Percentiles rank a stretch among this genome's conserved stretches.
These are phyloP conservation scores for Takifugu bimaculatus DNA, from an alignment of 2,113 vertebrate genomes.

Conservation along the genomic window DNA sequence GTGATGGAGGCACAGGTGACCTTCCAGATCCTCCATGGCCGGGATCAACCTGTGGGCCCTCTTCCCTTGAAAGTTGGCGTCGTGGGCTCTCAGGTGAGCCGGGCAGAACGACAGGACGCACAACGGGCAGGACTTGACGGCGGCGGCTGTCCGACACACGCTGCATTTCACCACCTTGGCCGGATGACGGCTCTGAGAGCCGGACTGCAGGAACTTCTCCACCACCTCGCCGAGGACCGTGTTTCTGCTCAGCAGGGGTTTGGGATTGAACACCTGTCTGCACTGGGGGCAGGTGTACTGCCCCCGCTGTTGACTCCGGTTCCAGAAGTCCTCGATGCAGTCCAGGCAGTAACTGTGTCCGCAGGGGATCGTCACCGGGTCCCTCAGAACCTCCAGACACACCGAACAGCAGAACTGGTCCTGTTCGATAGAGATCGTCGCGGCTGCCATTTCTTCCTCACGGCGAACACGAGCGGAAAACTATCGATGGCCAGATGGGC, in stretches of 20 bases:
- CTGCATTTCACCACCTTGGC: constrained; percentile 73
- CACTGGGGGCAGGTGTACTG: constrained; percentile 75
- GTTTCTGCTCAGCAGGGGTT: constrained; percentile 71
- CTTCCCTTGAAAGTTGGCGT: constrained; percentile 78
- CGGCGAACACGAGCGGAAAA: background rate
- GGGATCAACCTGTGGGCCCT: constrained; percentile 77
- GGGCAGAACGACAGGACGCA: constrained; percentile 89
- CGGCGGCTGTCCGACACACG: constrained; percentile 84
- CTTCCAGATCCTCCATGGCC: constrained; percentile 42
- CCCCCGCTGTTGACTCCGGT: constrained; percentile 53
- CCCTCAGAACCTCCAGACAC: constrained; percentile 70
- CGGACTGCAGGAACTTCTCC: constrained; percentile 53
- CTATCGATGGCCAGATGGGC: constrained; percentile 22
- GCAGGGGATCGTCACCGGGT: constrained; percentile 75
- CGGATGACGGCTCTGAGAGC: constrained; percentile 22
- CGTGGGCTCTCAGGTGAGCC: constrained; percentile 84
- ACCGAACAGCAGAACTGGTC: constrained; percentile 80
- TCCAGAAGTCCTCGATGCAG: constrained; percentile 78
- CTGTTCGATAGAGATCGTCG: constrained; percentile 73
- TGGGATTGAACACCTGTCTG: constrained; percentile 68
- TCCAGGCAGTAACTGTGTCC: constrained; percentile 87
- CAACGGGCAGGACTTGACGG: constrained; percentile 84
- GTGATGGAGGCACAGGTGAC: constrained; percentile 68
- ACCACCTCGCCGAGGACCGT: constrained; percentile 70
- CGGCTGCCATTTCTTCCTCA: constrained; percentile 61